These are phyloP conservation scores for Clepsis dumicolana DNA, from an alignment of 2,888 invertebrate species.

Conservation along the genomic window DNA sequence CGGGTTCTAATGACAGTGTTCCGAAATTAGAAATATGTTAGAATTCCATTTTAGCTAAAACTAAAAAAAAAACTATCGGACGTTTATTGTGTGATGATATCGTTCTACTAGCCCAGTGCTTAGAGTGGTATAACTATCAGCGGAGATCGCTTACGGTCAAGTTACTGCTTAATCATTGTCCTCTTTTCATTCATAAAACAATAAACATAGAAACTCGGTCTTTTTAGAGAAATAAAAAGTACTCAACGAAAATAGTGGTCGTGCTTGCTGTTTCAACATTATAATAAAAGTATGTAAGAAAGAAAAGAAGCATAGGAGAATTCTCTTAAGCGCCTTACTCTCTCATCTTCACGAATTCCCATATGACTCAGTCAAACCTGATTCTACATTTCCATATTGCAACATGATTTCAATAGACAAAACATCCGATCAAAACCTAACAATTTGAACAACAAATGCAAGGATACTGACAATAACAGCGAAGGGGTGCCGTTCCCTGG, in stretches of 20 bases:
- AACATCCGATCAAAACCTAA: slow-evolving; percentile 5
- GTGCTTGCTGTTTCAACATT: background rate
- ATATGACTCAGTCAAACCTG: background rate
- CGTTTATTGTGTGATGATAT: too few relatives aligned
- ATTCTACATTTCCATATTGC: background rate
- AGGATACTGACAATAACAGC: slow-evolving; percentile 34
- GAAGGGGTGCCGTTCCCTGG: slow-evolving; percentile 18
- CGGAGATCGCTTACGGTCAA: too few relatives aligned
- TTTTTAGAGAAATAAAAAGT: too few relatives aligned
- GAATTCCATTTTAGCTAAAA: too few relatives aligned
- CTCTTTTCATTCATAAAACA: too few relatives aligned
- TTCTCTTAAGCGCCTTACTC: background rate
- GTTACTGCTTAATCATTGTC: too few relatives aligned
- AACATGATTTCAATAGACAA: slow-evolving; percentile 19
- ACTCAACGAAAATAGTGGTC: background rate
- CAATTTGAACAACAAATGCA: slow-evolving; percentile 23
- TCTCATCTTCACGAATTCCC: background rate
- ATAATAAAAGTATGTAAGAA: background rate
- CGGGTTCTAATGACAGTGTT: too few relatives aligned
- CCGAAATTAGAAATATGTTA: too few relatives aligned
- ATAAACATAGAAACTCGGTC: too few relatives aligned
- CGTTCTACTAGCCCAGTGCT: too few relatives aligned
- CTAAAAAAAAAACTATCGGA: too few relatives aligned
- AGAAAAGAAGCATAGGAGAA: background rate
- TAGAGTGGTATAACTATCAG: too few relatives aligned